Base-by-base conservation (phyloP, 2,113 vertebrate species). In the Promerops cafer region DNA sequence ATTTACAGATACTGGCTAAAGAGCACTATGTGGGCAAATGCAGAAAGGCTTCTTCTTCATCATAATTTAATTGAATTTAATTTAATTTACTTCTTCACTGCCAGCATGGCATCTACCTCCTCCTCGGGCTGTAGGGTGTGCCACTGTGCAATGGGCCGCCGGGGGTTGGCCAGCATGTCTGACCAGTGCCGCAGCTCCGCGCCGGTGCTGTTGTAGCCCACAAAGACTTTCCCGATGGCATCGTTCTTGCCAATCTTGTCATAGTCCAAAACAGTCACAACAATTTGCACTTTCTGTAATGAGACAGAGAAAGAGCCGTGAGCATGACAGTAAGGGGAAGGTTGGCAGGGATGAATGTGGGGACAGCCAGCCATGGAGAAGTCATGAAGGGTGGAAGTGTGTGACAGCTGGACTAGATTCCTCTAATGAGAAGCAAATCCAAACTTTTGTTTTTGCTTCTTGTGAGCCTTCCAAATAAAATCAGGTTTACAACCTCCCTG, bases 241-340 rank as follows among this genome's bases (percentile, higher is more conserved):
- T 99, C 99, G 17, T 99, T 99, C 98, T 99, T 99, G 98, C 99
- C 99, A 97, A 99, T 99, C 99, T 99, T 99, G 99, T 99, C 99
- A 99, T 99, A 99, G 99, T 99, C 99, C 99, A 99, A 99, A 98
- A 99, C 99, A 97, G 99, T 99, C 97, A 99, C 99, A 98, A 99
- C 99, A 98, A 99, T 97, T 98, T 99, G 99, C 98, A 99, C 99
- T 99, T 99, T 99, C 99, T 99, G 97, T 57, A 97, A 97, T 39
- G 93, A 71, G 85, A 97, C 9, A 93, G 27, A 74, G 76, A 60
- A 76, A 70, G n/a, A 82, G 30, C 56, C 31, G 77, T 88, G 17
- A 82, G 77, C 21, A 2, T 23, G n/a, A 31, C 39, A 10, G 23
- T 2, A n/a, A 83, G 31, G 49, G 83, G 8, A 64, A 75, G 10